A percentile compares a stretch with the other conserved stretches of the same genome.
Evolutionary conservation across 1,140 invertebrate species (phyloP).

Genomic region (Hestina assimilis): DNA sequence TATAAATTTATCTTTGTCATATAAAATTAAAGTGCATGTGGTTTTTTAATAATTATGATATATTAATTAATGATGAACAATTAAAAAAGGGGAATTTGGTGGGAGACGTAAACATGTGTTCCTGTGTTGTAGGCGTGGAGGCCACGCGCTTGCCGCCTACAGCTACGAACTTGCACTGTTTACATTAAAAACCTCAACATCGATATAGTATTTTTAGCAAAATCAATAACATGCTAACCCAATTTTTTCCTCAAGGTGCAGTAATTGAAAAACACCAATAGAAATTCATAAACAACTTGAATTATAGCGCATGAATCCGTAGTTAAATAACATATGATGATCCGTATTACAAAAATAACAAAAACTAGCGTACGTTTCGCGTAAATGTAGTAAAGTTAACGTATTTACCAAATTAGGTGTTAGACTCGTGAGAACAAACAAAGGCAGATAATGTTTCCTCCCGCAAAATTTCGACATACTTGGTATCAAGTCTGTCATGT

Average conservation of each 20-base stretch:
- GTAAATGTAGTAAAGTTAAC: no score
- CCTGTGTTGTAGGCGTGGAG: slow-evolving; percentile 57
- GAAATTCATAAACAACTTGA: no score
- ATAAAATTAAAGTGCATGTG: not conserved
- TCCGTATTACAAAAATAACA: no score
- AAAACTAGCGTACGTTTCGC: no score
- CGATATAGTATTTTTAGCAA: slow-evolving; percentile 45
- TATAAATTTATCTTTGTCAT: not conserved
- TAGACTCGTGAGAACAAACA: slow-evolving; percentile 37
- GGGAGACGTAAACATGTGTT: slow-evolving; percentile 64
- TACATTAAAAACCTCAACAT: slow-evolving; percentile 51
- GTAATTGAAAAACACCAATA: no score
- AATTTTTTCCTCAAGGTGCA: not conserved
- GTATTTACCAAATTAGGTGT: slow-evolving; percentile 10
- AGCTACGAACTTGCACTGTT: slow-evolving; percentile 41
- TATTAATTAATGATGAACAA: slow-evolving; percentile 31
- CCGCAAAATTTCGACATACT: slow-evolving; percentile 24
- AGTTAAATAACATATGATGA: no score
- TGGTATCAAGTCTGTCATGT: slow-evolving; percentile 18
- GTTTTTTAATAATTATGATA: not conserved
- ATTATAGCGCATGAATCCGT: no score
- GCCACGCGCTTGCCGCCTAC: slow-evolving; percentile 50
- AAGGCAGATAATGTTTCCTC: slow-evolving; percentile 26
- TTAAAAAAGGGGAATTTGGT: slow-evolving; percentile 41
- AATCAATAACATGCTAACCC: slow-evolving; percentile 19